Evolutionary conservation across 2,797 vertebrate species (phyloP).

Genomic region (Lepidocolaptes lacrymiger): DNA sequence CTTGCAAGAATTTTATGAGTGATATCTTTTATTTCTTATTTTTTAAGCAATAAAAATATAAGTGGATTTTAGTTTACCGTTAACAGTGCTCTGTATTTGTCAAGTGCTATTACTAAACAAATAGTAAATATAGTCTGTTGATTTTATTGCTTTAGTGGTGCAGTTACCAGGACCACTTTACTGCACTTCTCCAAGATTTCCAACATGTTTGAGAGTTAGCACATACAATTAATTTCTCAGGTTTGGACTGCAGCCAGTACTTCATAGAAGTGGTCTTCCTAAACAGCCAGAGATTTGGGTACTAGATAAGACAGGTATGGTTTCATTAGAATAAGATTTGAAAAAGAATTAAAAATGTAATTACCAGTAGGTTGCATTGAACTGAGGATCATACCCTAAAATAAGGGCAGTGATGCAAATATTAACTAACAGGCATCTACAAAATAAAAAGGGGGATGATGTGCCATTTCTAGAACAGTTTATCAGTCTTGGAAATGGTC

Average conservation of each 20-base stretch:
- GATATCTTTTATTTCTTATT: background rate
- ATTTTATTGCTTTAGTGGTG: conserved; percentile 37
- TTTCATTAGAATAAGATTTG: background rate
- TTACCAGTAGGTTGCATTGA: background rate
- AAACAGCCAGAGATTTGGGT: background rate
- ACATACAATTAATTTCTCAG: background rate
- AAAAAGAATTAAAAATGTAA: background rate
- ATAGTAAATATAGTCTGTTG: conserved; percentile 19
- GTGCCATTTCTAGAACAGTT: background rate
- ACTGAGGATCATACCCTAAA: background rate
- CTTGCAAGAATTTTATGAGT: background rate
- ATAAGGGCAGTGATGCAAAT: background rate
- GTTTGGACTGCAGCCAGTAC: background rate
- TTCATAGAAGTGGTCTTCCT: background rate
- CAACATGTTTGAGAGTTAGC: background rate
- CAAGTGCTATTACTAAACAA: conserved; percentile 29
- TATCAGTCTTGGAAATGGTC: background rate
- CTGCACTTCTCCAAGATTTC: background rate
- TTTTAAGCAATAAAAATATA: background rate
- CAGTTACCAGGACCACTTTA: background rate
- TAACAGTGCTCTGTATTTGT: background rate
- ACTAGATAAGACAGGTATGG: background rate
- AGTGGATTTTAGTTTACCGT: conserved; percentile 38
- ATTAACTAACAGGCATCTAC: background rate
- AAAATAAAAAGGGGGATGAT: background rate